Evolutionary conservation across 2,113 vertebrate species (phyloP), one percentile per base, ranked within the genome.

Genomic region (Heptranchias perlo): DNA sequence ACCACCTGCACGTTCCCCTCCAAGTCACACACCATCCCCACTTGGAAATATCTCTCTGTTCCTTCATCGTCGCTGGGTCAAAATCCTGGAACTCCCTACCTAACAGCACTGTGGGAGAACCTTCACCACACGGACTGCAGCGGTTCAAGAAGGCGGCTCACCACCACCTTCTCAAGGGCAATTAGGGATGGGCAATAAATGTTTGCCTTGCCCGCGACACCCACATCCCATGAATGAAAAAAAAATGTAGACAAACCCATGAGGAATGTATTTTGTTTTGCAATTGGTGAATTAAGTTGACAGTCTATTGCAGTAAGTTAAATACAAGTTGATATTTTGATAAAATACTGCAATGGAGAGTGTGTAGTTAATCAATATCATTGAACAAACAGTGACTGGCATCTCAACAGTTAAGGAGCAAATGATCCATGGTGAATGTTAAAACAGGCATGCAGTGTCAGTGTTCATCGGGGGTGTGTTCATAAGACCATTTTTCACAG

Each of bases 361-460:
- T 93, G 14, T 18, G 28, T 21, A 61, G 4, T 92, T 61, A 92
- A 86, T 86, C 44, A 86, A 92, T 61, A n/a, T 61, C 14, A 16
- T 92, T 92, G 31, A 5, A 61, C 28, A 91, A 31, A 18, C 31
- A 92, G 28, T 61, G 54, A 54, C 87, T 92, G 87, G 87, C 35
- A 61, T 92, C 54, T 58, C 35, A 92, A 92, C 61, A 61, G 87
- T 92, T 92, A 92, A 92, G 54, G 52, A 92, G 54, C 28, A 61
- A 92, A 61, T 92, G 87, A n/a, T 92, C 87, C 58, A 1, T 58
- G 87, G 61, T 92, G 87, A 92, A 92, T 54, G 52, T n/a, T 92
- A 92, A 91, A 92, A 61, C 54, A 61, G 89, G 89, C 89, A 62
- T 62, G 89, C 58, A 62, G 87, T 92, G 87, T 92, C 87, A 35